Evolutionary conservation across 2,888 invertebrate species (phyloP).

Genomic region (Beris morrisii): DNA sequence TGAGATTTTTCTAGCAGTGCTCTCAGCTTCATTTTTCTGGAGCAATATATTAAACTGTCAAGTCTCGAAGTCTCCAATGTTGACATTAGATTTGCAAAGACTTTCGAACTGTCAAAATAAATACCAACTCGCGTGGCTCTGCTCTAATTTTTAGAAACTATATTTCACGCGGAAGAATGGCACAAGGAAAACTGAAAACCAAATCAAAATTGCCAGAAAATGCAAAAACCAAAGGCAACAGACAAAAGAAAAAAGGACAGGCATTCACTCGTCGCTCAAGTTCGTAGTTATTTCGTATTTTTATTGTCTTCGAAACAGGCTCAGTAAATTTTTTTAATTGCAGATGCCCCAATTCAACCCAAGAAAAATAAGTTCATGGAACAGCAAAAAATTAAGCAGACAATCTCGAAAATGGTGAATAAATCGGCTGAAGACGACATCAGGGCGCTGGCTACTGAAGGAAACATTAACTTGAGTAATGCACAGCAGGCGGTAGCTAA

Average conservation of each 20-base stretch:
- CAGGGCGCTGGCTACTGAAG: conserved; percentile 59
- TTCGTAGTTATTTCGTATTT: conserved; percentile 51
- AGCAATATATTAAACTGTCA: too few species aligned
- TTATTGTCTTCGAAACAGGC: conserved; percentile 1
- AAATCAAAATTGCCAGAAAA: conserved; percentile 61
- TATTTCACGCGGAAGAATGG: conserved; percentile 53
- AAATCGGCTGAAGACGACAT: conserved; percentile 65
- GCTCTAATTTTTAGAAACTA: too few species aligned
- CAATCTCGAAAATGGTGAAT: conserved; percentile 65
- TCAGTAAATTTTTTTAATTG: conserved; percentile 33
- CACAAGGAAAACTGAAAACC: conserved; percentile 65
- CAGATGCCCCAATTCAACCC: conserved; percentile 65
- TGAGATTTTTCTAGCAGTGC: too few species aligned
- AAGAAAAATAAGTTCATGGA: conserved; percentile 65
- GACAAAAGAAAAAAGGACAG: conserved; percentile 57
- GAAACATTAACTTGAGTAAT: conserved; percentile 57
- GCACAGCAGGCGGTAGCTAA: conserved; percentile 60
- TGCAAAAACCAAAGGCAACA: conserved; percentile 52
- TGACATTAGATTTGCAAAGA: too few species aligned
- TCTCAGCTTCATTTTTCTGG: too few species aligned
- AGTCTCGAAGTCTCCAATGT: too few species aligned
- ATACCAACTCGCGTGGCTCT: too few species aligned
- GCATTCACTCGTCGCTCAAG: conserved; percentile 62
- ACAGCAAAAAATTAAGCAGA: conserved; percentile 63
- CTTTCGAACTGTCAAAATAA: too few species aligned